Percentiles rank a stretch among this genome's conserved stretches.
These are phyloP conservation scores for Leptinotarsa juncta DNA, from an alignment of 2,888 invertebrate species.

Conservation along the genomic window DNA sequence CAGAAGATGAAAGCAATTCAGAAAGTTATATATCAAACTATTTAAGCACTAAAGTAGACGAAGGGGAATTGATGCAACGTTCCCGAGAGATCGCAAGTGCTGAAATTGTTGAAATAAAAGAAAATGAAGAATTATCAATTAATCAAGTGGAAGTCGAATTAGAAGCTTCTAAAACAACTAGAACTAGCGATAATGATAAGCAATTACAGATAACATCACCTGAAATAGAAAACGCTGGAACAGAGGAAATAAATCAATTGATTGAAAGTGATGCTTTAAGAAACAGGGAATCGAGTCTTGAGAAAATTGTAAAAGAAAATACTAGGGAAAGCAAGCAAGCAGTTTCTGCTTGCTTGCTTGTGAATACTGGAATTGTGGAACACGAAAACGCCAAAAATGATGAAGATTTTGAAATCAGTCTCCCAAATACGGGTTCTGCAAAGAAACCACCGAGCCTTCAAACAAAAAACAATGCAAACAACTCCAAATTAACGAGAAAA, in stretches of 20 bases:
- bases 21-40: not conserved
- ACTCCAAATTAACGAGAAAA: constrained; percentile 33
- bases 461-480: not conserved
- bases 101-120: not conserved
- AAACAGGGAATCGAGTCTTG: too few relatives aligned
- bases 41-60: not conserved
- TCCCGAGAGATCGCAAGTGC: not conserved
- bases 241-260: not conserved
- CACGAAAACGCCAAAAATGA: not conserved
- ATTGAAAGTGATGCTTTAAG: too few relatives aligned
- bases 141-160: too few relatives aligned
- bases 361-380: not conserved
- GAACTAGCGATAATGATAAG: too few relatives aligned
- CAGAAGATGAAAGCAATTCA: not conserved
- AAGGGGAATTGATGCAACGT: not conserved
- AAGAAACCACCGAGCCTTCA: constrained; percentile 36
- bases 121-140: not conserved
- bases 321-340: too few relatives aligned
- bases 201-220: not conserved
- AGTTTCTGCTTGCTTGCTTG: too few relatives aligned
- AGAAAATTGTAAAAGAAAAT: too few relatives aligned
- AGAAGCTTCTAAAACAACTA: too few relatives aligned
- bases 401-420: not conserved
- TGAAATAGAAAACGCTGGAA: not conserved
- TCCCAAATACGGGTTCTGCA: not conserved